These are phyloP conservation scores for Papilio protenor DNA, from an alignment of 2,888 invertebrate species.

Conservation along the genomic window DNA sequence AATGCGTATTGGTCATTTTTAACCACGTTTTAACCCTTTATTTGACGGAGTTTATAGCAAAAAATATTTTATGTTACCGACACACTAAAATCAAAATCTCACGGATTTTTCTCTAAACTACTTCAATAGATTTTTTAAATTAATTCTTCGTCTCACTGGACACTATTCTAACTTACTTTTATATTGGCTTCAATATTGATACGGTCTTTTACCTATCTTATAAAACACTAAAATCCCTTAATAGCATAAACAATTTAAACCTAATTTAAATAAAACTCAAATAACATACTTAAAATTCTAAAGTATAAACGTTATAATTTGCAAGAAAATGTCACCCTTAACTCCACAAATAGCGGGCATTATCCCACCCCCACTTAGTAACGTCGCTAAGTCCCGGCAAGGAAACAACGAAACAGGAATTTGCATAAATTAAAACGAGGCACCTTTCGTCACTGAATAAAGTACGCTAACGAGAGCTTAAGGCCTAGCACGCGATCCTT, in stretches of 20 bases:
- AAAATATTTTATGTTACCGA: too few relatives aligned
- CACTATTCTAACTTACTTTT: too few relatives aligned
- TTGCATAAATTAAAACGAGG: constrained; percentile 76
- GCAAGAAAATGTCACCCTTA: constrained; percentile 43
- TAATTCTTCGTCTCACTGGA: too few relatives aligned
- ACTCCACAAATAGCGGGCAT: constrained; percentile 52
- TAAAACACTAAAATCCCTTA: not conserved
- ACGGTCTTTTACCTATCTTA: too few relatives aligned
- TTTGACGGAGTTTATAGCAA: too few relatives aligned
- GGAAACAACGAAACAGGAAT: constrained; percentile 78
- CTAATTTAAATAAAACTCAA: constrained; percentile 3
- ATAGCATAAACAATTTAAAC: constrained; percentile 1
- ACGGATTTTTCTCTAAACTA: too few relatives aligned
- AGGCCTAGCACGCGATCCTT: constrained; percentile 63
- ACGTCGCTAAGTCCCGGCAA: constrained; percentile 62
- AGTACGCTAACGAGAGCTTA: constrained; percentile 74
- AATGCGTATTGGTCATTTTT: not conserved
- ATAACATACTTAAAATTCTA: constrained; percentile 13
- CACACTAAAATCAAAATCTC: too few relatives aligned
- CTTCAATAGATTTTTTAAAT: too few relatives aligned
- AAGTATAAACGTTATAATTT: constrained; percentile 36
- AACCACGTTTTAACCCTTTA: not conserved
- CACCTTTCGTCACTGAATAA: constrained; percentile 69
- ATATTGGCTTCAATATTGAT: too few relatives aligned
- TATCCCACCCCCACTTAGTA: constrained; percentile 53